Evolutionary conservation across 1,140 invertebrate genomes (phyloP), one percentile per base, ranked within the genome.

Genomic region (Cataglyphis hispanica): DNA sequence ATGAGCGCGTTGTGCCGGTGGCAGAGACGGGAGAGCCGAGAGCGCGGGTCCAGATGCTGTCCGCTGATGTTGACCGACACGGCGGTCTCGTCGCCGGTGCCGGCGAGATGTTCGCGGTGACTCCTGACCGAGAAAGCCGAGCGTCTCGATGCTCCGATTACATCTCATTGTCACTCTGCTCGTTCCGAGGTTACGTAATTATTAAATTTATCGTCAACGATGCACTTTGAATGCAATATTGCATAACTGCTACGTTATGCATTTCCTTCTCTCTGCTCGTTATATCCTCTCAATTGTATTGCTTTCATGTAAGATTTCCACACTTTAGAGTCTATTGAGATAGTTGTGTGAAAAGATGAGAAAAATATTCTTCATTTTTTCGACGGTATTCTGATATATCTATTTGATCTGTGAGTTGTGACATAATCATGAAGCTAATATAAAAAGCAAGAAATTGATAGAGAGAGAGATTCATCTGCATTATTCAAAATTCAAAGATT

Each of bases 1-100:
- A 88, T 64, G 78, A 67, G 87, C 85, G 88, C 84, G 83, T 66
- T 90, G 87, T 83, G 75, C 61, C 77, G 83, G 85, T 74, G 64
- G 56, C 50, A 77, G 70, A 77, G 80, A 84, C 46, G 64, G 16
- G 46, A 50, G 58, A 60, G 46, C 34, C 43, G 69, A 56, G 53
- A 69, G 50, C 67, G 50, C 53, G 58, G 58, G 43, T 70, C 25
- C 67, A 53, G 78, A 81, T 72, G 53, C 61, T 64, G 46, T 19
- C 46, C 16, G 84, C 50, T 56, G 84, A 56, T 64, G 31, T 66
- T 60, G n/a, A 13, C 56, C 16, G 3, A 13, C 25, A 3, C 60
- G 27, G 40, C 64, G 6, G 31, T 63, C 40, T 11, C 40, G 40
- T 31, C 7, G 53, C 72, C 16, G 34, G 25, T 77, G 16, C 25